These are phyloP conservation scores for Mellivora capensis DNA, from an alignment of 2,113 vertebrate genomes.

Conservation along the genomic window DNA sequence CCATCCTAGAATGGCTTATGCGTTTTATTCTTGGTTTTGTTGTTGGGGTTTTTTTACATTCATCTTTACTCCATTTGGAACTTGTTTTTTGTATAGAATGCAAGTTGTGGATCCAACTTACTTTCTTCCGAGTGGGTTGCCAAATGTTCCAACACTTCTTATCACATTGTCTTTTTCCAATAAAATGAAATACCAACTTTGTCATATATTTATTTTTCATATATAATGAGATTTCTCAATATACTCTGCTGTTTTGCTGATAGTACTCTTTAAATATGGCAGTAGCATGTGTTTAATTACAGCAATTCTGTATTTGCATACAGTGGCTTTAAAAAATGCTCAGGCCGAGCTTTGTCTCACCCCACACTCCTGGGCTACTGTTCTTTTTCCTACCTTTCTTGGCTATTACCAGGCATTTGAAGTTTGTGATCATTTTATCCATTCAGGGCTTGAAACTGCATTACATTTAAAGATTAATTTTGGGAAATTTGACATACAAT, in stretches of 20 bases:
- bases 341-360: neutral
- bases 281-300: neutral
- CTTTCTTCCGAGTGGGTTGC: constrained; percentile 7
- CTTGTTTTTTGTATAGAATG: constrained; percentile 19
- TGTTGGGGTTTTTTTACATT: neutral
- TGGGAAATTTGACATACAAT: neutral
- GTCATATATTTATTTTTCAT: neutral
- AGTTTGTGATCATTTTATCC: constrained; percentile 24
- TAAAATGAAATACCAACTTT: neutral
- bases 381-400: neutral
- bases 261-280: neutral
- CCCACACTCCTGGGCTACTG: neutral
- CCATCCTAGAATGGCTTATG: neutral
- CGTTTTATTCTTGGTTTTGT: neutral
- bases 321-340: neutral
- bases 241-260: neutral
- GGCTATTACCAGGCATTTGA: neutral
- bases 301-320: neutral
- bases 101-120: neutral
- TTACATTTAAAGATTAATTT: constrained; percentile 19
- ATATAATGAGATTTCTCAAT: neutral
- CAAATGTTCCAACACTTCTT: neutral
- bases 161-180: constrained; percentile 13
- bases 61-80: neutral
- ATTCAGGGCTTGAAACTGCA: neutral